Base-by-base conservation (phyloP, 1,140 invertebrate genomes). In the Euglossa dilemma region DNA sequence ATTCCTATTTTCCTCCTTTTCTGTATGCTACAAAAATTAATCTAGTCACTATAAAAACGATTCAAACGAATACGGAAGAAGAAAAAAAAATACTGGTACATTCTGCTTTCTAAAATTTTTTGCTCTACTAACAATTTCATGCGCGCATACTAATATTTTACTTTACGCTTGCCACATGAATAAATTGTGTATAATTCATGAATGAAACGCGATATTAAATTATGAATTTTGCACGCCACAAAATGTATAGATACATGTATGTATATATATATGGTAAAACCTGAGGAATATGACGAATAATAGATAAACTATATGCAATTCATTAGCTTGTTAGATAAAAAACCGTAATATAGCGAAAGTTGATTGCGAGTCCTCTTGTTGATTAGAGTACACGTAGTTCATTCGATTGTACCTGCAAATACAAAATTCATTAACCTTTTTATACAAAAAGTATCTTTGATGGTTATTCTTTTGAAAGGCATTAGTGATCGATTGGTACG, bases 321-420 rank as follows among this genome's bases (percentile, higher is more conserved):
- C 59, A 76, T 69, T 75, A 56, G 73, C 63, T 82, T 74, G 52
- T 57, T 80, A 56, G 81, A 84, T 76, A 69, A 63, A 87, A 80
- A 81, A 75, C 70, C 82, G 82, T 74, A 73, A 85, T 74, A 85
- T 56, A 75, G 75, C 81, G 71, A 83, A 78, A 81, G 80, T 82
- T 76, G 54, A 85, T 78, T 75, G 56, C 83, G 28, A 69, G 14
- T 20, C 23, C 20, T 82, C 43, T 36, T 57, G 54, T 76, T 66
- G 83, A 67, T 91, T 90, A 91, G 84, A 90, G 86, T 70, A 90
- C 64, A 76, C 67, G 85, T 66, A 91, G 69, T 18, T 90, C 89
- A 45, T 90, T 90, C 45, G 77, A 59, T 75, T 85, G 70, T 54
- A 85, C 84, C 89, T 91, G 80, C n/a, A 87, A 88, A 61, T 74